Evolutionary conservation across 2,888 invertebrate species (phyloP), one percentile per base, ranked within the genome.

Genomic region (Troides oblongomaculatus): DNA sequence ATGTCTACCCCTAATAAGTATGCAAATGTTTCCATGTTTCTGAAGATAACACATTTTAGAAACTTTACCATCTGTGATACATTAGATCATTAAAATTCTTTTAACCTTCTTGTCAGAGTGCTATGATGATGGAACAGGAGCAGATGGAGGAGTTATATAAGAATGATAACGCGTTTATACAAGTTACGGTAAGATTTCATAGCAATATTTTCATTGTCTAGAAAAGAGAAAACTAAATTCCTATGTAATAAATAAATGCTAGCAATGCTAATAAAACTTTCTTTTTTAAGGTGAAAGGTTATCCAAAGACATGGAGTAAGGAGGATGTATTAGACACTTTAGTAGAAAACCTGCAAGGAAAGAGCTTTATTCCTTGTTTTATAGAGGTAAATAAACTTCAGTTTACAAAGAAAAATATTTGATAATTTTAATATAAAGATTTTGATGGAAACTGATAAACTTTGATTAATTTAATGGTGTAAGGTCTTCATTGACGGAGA

Each of bases 351-450:
- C 76, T 90, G 0, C 82, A 76, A 25, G 86, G 81, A 0, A 84
- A 84, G 46, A 77, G 76, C 14, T 84, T 92, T 10, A 84, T 91
- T 72, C 92, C 92, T 0, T 86, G 87, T 71, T 90, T 91, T 71
- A 83, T 81, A 71, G 88, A 90, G 81, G 92, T 91, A 76, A 74
- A 17, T 50, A 39, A 39, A 1, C 7, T 39, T 39, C 7, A 10
- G 10, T 39, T 39, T 10, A 10, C 7, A 39, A 39, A 39, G 6
- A 1, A 39, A 8, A 5, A 50, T 50, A 18, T 14, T 50, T 14
- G 14, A 50, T 17, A 50, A 50, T 50, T 30, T 30, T 30, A 30
- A 3, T 30, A 30, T 30, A 30, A 46, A 8, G 2, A 46, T 46
- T 6, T 8, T 46, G 12, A 10, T 46, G 10, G 10, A 6, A 46